Evolutionary conservation across 2,113 vertebrate genomes (phyloP).

Genomic region (Rhabdomys dilectus): DNA sequence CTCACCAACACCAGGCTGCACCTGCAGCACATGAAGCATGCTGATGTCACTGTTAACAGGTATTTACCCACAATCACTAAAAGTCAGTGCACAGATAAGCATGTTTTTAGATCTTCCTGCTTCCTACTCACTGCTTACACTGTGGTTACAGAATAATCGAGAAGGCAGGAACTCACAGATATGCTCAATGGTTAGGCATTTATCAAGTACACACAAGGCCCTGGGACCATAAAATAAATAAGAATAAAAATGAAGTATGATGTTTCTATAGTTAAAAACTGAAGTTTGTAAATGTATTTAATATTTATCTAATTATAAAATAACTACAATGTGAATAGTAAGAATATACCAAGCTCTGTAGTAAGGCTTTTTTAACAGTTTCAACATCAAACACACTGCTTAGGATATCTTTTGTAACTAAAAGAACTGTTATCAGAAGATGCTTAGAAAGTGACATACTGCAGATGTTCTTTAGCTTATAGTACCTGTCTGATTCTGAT

Average conservation of each 20-base stretch:
- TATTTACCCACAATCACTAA: constrained; percentile 6
- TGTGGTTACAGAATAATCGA: constrained; percentile 19
- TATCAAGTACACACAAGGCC: not conserved
- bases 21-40: not conserved
- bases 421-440: constrained; percentile 12
- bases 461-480: constrained; percentile 42
- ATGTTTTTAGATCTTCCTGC: constrained; percentile 18
- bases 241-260: constrained; percentile 13
- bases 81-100: not conserved
- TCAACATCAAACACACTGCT: constrained; percentile 17
- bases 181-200: not conserved
- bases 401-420: not conserved
- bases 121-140: not conserved
- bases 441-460: constrained; percentile 66
- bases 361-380: not conserved
- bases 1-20: not conserved
- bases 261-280: constrained; percentile 44
- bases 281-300: not conserved
- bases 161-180: not conserved
- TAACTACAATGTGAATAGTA: not conserved
- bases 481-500: constrained; percentile 51
- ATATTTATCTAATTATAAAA: constrained; percentile 38
- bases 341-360: constrained; percentile 19
- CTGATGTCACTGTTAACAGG: not conserved
- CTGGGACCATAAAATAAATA: not conserved